phyloP scores from a whole-genome alignment of 2,113 vertebrate genomes.

The Saccopteryx bilineata region DNA sequence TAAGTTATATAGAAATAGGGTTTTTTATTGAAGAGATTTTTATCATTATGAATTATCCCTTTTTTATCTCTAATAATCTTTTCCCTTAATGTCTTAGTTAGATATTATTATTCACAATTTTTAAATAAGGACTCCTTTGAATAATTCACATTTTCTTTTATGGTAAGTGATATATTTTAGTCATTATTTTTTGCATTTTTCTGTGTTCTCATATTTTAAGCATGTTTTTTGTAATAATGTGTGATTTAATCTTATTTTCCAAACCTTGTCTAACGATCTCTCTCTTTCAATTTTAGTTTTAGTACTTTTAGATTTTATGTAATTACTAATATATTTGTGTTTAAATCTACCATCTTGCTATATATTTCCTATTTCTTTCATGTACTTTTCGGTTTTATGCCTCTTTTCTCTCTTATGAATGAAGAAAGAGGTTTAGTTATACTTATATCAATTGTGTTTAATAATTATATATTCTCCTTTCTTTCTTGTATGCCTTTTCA shows the following conservation, averaged over 20 bases:
- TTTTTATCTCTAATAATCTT: background rate
- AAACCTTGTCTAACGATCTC: background rate
- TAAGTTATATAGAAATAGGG: background rate
- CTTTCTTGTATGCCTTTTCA: background rate
- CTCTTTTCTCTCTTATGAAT: background rate
- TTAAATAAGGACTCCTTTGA: background rate
- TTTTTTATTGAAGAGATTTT: conserved; percentile 1
- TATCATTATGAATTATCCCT: background rate
- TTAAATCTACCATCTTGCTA: background rate
- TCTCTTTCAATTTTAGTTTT: background rate
- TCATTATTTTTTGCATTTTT: background rate
- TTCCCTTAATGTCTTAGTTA: background rate
- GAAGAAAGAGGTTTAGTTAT: background rate
- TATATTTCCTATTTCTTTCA: background rate
- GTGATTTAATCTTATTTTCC: background rate
- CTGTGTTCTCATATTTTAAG: background rate
- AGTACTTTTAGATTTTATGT: background rate
- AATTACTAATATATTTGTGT: background rate
- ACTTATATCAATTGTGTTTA: background rate
- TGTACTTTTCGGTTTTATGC: background rate
- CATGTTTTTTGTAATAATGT: background rate
- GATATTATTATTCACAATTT: background rate
- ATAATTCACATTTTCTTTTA: no score
- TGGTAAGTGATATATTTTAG: background rate
- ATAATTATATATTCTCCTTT: background rate